These are phyloP conservation scores for Cataglyphis hispanica DNA, from an alignment of 1,140 invertebrate genomes.

Conservation along the genomic window DNA sequence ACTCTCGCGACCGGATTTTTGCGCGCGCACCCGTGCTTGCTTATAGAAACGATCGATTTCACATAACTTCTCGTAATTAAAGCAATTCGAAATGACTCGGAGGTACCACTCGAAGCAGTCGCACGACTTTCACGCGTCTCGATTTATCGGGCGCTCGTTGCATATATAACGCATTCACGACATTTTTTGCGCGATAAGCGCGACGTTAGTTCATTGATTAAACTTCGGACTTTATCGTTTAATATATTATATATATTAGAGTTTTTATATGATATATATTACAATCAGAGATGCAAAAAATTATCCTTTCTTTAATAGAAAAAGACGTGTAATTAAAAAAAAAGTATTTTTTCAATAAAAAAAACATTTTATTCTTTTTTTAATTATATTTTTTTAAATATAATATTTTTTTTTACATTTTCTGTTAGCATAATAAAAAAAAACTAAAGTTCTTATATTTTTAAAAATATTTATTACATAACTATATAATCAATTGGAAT, in stretches of 20 bases:
- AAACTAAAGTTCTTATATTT: too few relatives aligned
- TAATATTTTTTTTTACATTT: too few relatives aligned
- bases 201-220: not conserved
- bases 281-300: too few relatives aligned
- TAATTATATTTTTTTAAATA: too few relatives aligned
- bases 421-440: too few relatives aligned
- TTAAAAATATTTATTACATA: too few relatives aligned
- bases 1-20: not conserved
- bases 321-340: too few relatives aligned
- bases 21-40: not conserved
- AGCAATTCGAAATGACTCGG: slow-evolving; percentile 40
- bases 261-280: too few relatives aligned
- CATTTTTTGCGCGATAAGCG: slow-evolving; percentile 13
- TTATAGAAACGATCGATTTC: slow-evolving; percentile 40
- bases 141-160: slow-evolving; percentile 14
- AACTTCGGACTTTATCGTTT: not conserved
- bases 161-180: slow-evolving; percentile 25
- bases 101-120: not conserved
- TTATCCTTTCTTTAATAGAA: too few relatives aligned
- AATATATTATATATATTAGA: not conserved
- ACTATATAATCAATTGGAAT: too few relatives aligned
- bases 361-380: too few relatives aligned
- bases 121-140: slow-evolving; percentile 62
- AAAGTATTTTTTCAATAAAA: too few relatives aligned
- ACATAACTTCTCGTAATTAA: slow-evolving; percentile 52